Conservation (phyloP, 2,888 invertebrate genomes). For the Phymatocera aterrima region DNA sequence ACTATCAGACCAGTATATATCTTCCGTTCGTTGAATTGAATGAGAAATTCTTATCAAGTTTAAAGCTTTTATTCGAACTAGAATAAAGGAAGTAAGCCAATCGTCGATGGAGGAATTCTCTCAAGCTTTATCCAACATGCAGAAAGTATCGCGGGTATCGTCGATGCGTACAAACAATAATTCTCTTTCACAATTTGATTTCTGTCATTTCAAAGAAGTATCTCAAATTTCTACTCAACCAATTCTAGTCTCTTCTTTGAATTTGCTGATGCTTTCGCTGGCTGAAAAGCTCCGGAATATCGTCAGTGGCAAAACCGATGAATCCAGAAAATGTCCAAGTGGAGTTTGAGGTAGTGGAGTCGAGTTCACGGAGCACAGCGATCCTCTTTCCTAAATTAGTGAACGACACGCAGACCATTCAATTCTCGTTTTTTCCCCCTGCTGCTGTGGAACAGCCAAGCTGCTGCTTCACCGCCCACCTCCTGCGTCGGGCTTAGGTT, state of each 20-base stretch:
- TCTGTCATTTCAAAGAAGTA: too few relatives aligned
- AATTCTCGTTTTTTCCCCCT: not conserved
- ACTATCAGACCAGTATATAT: not conserved
- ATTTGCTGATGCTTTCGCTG: too few relatives aligned
- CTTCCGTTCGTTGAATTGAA: not conserved
- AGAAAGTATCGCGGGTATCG: not conserved
- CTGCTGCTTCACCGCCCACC: not conserved
- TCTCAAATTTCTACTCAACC: too few relatives aligned
- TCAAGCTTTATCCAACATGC: not conserved
- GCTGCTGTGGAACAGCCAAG: not conserved
- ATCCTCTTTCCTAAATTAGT: constrained; percentile 10
- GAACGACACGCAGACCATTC: not conserved
- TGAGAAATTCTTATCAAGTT: not conserved
- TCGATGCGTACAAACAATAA: not conserved
- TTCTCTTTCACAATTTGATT: not conserved
- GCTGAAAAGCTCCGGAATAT: too few relatives aligned
- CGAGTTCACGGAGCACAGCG: not conserved
- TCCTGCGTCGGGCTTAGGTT: not conserved
- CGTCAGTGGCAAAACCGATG: not conserved
- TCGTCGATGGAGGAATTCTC: not conserved
- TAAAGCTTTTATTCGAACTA: constrained; percentile 1
- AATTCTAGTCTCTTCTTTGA: too few relatives aligned
- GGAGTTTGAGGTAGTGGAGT: not conserved
- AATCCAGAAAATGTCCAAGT: not conserved
- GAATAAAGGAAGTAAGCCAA: not conserved